Conservation (phyloP, 2,888 invertebrate genomes). For the Caenorhabditis plicata region DNA sequence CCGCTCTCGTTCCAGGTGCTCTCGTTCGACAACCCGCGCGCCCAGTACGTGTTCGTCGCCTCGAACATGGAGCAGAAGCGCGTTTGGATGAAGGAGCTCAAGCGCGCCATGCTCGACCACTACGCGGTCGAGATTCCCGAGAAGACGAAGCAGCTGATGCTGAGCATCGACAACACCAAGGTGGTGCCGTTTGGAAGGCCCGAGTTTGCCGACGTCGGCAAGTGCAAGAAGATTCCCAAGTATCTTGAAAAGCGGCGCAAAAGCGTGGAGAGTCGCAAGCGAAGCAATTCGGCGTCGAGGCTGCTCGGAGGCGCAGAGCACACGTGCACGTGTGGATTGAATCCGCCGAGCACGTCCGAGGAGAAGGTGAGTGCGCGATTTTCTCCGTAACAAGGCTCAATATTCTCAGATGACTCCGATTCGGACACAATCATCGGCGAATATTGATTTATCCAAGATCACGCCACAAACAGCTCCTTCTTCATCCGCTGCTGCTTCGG, state of each 20-base stretch:
- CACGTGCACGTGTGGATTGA: constrained; percentile 41
- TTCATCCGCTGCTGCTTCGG: constrained; percentile 13
- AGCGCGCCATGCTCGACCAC: constrained; percentile 76
- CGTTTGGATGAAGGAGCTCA: constrained; percentile 79
- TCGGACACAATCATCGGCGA: not conserved
- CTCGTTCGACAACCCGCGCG: constrained; percentile 89
- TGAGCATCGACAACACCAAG: constrained; percentile 50
- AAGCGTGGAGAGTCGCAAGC: constrained; percentile 24
- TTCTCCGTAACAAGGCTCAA: too few species aligned
- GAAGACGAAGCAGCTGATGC: constrained; percentile 50
- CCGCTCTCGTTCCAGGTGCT: constrained; percentile 93
- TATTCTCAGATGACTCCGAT: too few species aligned
- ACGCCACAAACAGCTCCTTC: constrained; percentile 5
- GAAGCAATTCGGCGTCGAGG: constrained; percentile 41
- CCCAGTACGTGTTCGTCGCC: constrained; percentile 86
- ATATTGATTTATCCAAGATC: not conserved
- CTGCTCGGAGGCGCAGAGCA: constrained; percentile 25
- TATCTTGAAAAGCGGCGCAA: constrained; percentile 46
- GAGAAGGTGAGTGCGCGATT: too few species aligned
- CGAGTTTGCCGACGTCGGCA: constrained; percentile 44
- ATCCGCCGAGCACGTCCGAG: too few species aligned
- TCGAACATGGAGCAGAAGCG: constrained; percentile 82
- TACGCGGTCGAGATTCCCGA: constrained; percentile 51
- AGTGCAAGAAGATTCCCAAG: constrained; percentile 45
- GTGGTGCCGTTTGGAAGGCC: constrained; percentile 47